phyloP scores from a whole-genome alignment of 1,140 invertebrate genomes.

The Euwallacea similis region DNA sequence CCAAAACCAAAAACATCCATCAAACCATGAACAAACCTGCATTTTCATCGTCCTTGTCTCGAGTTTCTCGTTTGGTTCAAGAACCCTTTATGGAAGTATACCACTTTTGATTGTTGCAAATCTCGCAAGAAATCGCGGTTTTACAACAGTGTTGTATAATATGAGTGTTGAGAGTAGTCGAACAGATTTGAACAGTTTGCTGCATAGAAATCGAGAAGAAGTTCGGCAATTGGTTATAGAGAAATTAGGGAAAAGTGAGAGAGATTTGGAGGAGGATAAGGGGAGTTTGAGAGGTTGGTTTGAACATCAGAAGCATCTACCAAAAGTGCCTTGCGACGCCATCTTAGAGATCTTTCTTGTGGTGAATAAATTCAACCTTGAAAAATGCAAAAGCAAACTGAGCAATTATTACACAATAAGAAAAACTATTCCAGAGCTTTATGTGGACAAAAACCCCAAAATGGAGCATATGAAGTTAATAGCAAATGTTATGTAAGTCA shows the following conservation, averaged over 20 bases:
- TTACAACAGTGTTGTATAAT: no score
- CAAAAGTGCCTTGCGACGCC: conserved; percentile 30
- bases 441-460: conserved; percentile 28
- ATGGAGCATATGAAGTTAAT: conserved; percentile 24
- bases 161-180: background rate
- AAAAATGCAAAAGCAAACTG: conserved; percentile 32
- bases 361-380: conserved; percentile 34
- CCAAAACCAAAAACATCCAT: no score
- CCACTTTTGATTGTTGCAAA: no score
- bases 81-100: no score
- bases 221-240: conserved; percentile 13
- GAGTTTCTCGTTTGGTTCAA: no score
- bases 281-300: conserved; percentile 24
- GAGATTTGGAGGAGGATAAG: conserved; percentile 21
- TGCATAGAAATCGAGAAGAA: conserved; percentile 12
- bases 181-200: conserved; percentile 6
- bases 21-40: no score
- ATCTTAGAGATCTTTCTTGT: conserved; percentile 28
- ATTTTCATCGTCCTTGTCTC: no score
- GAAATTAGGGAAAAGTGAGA: conserved; percentile 26
- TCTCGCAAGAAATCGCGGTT: no score
- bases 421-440: conserved; percentile 24
- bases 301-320: conserved; percentile 22
- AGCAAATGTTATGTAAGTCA: conserved; percentile 17
- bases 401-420: conserved; percentile 29